phyloP scores from a whole-genome alignment of 2,888 invertebrate species.

The Limulus polyphemus region DNA sequence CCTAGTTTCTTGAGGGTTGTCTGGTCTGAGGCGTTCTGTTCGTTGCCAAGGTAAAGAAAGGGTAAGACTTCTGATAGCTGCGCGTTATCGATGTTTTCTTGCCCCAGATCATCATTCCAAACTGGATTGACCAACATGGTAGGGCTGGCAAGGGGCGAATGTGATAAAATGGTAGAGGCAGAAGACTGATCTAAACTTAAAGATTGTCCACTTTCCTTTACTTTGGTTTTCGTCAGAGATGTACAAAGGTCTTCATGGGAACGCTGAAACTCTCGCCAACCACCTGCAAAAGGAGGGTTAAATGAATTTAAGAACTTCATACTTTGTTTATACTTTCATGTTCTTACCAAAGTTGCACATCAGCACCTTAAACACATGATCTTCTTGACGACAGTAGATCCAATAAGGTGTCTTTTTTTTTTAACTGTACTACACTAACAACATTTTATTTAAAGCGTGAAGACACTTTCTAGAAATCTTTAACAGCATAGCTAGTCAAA shows the following conservation, averaged over 20 bases:
- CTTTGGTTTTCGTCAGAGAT: background rate
- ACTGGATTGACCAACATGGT: background rate
- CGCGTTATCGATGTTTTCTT: conserved; percentile 48
- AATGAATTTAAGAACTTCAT: no score
- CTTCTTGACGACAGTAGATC: no score
- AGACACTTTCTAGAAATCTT: no score
- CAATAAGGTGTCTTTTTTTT: no score
- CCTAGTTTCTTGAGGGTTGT: conserved; percentile 51
- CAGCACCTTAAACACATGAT: no score
- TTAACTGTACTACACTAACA: no score
- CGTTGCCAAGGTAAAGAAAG: conserved; percentile 68
- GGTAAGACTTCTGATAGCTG: conserved; percentile 50
- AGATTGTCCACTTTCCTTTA: background rate
- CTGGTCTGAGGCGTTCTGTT: conserved; percentile 61
- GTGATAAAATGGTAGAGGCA: background rate
- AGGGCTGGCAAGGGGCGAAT: background rate
- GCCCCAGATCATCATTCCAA: background rate
- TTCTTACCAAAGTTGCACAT: no score
- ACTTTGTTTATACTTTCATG: no score
- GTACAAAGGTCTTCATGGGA: conserved; percentile 52
- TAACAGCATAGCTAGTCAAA: no score
- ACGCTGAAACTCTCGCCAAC: conserved; percentile 33
- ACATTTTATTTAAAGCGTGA: no score
- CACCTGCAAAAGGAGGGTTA: conserved; percentile 29
- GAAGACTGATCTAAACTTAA: background rate